Conservation (phyloP, 2,113 vertebrate species). For the Strix uralensis region DNA sequence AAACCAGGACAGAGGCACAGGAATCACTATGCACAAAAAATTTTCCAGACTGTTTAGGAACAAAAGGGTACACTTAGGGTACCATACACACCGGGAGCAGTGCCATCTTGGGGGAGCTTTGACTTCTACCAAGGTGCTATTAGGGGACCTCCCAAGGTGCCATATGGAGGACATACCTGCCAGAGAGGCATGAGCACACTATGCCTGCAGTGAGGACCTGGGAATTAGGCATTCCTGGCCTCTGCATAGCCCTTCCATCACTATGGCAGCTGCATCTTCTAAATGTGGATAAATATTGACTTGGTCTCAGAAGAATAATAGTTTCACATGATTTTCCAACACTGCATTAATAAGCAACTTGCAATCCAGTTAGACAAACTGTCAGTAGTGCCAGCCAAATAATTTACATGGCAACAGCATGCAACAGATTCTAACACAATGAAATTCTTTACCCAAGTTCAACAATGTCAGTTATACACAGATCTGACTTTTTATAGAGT, state of each 20-base stretch:
- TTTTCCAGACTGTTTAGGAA: background rate
- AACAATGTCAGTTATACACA: background rate
- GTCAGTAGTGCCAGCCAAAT: slow-evolving; percentile 11
- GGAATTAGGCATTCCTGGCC: background rate
- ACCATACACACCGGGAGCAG: background rate
- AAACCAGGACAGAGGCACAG: background rate
- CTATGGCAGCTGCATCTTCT: background rate
- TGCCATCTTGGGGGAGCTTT: background rate
- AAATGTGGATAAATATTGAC: slow-evolving; percentile 38
- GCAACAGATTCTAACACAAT: background rate
- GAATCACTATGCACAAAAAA: background rate
- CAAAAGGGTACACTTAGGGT: background rate
- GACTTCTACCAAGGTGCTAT: background rate
- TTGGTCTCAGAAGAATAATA: background rate
- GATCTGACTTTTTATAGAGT: background rate
- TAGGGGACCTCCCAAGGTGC: background rate
- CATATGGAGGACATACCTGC: background rate
- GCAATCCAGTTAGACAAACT: slow-evolving; percentile 41
- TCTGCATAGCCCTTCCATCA: background rate
- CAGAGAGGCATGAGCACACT: background rate
- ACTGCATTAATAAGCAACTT: slow-evolving; percentile 34
- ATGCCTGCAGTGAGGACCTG: background rate
- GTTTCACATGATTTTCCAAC: slow-evolving; percentile 7
- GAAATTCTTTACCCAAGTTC: background rate
- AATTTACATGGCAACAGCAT: slow-evolving; percentile 15